These are phyloP conservation scores for Blomia tropicalis DNA, from an alignment of 2,888 invertebrate genomes.

Conservation along the genomic window DNA sequence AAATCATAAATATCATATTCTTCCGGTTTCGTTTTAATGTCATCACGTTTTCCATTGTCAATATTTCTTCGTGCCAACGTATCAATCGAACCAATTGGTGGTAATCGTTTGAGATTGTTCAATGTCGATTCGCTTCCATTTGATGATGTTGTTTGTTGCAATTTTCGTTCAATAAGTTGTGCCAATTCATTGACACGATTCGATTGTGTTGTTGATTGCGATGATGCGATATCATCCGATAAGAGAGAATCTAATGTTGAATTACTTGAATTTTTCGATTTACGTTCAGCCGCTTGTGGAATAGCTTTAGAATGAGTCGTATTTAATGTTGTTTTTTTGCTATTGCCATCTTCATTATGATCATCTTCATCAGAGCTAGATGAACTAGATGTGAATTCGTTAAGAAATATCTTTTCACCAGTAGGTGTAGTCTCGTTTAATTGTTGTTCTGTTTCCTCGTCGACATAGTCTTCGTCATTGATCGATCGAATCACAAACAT, in stretches of 20 bases:
- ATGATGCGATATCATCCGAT: background rate
- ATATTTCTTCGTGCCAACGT: too few relatives aligned
- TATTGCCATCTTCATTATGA: background rate
- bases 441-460: background rate
- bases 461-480: background rate
- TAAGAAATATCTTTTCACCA: background rate
- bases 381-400: background rate
- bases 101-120: background rate
- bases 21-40: too few relatives aligned
- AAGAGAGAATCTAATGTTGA: background rate
- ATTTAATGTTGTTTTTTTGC: background rate
- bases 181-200: conserved; percentile 17
- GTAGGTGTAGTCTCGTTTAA: background rate
- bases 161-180: conserved; percentile 18
- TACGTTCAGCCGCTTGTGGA: background rate
- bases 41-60: too few relatives aligned
- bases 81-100: background rate
- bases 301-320: background rate
- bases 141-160: background rate
- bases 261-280: background rate
- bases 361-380: background rate
- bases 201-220: background rate
- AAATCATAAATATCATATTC: background rate
- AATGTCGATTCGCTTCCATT: background rate
- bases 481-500: background rate